Conservation (phyloP, 2,888 invertebrate genomes). For the Tholera decimalis region DNA sequence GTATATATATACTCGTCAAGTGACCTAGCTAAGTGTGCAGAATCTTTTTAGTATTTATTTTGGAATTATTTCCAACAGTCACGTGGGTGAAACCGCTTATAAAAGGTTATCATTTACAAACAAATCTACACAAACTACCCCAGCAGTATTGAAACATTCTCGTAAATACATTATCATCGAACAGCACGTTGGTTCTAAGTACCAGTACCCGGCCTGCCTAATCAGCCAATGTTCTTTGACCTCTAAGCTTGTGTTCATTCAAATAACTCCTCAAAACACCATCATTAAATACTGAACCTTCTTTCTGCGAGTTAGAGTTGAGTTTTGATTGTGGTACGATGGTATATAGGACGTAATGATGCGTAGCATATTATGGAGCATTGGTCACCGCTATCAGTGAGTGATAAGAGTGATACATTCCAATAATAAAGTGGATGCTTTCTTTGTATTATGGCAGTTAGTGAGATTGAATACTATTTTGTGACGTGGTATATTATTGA, state of each 20-base stretch:
- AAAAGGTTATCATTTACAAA: too few relatives aligned
- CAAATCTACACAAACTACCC: conserved; percentile 22
- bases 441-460: conserved; percentile 78
- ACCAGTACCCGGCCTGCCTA: conserved; percentile 76
- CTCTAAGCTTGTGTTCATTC: conserved; percentile 70
- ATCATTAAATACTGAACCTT: conserved; percentile 62
- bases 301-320: conserved; percentile 48
- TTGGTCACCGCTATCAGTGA: conserved; percentile 84
- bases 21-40: too few relatives aligned
- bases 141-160: conserved; percentile 43
- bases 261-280: conserved; percentile 48
- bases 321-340: conserved; percentile 57
- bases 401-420: conserved; percentile 86
- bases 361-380: conserved; percentile 66
- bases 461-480: conserved; percentile 50
- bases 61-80: too few relatives aligned
- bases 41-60: too few relatives aligned
- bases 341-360: conserved; percentile 69
- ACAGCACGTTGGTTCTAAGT: conserved; percentile 76
- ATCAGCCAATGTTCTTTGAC: conserved; percentile 89
- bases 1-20: too few relatives aligned
- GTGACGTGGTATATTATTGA: conserved; percentile 21
- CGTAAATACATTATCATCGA: conserved; percentile 62
- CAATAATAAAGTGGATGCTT: conserved; percentile 85
- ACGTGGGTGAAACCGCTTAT: too few relatives aligned